These are phyloP conservation scores for Oxytorus armatus DNA, from an alignment of 2,888 invertebrate species.

Conservation along the genomic window DNA sequence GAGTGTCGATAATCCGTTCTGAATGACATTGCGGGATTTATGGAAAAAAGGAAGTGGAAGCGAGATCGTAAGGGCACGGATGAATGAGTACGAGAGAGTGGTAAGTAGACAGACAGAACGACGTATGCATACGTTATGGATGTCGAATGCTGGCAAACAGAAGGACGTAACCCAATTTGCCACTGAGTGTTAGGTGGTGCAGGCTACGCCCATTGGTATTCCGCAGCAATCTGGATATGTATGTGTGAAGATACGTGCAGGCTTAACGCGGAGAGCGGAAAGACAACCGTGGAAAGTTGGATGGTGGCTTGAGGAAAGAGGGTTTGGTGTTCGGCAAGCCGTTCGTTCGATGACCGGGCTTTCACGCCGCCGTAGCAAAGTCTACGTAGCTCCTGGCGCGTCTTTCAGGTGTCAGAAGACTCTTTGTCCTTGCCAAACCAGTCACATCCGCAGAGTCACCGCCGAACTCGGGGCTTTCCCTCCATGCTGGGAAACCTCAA, in stretches of 20 bases:
- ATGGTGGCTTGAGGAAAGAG: background rate
- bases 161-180: conserved; percentile 4
- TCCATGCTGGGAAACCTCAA: conserved; percentile 29
- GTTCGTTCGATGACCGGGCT: conserved; percentile 63
- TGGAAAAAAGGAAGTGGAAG: conserved; percentile 49
- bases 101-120: conserved; percentile 18
- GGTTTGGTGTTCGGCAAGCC: conserved; percentile 49
- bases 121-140: conserved; percentile 3
- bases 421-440: conserved; percentile 64
- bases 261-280: conserved; percentile 57
- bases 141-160: background rate
- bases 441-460: conserved; percentile 27
- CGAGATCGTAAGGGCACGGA: conserved; percentile 9
- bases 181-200: background rate
- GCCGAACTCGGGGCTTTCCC: conserved; percentile 20
- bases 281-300: conserved; percentile 42
- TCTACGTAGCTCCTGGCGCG: conserved; percentile 12
- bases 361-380: conserved; percentile 25
- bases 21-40: conserved; percentile 67
- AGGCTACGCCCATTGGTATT: conserved; percentile 4
- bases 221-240: background rate
- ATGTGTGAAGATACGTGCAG: conserved; percentile 17
- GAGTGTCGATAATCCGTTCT: conserved; percentile 66
- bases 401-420: conserved; percentile 59
- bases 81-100: conserved; percentile 40